phyloP scores from a whole-genome alignment of 2,113 vertebrate genomes.

The Argyrosomus japonicus region DNA sequence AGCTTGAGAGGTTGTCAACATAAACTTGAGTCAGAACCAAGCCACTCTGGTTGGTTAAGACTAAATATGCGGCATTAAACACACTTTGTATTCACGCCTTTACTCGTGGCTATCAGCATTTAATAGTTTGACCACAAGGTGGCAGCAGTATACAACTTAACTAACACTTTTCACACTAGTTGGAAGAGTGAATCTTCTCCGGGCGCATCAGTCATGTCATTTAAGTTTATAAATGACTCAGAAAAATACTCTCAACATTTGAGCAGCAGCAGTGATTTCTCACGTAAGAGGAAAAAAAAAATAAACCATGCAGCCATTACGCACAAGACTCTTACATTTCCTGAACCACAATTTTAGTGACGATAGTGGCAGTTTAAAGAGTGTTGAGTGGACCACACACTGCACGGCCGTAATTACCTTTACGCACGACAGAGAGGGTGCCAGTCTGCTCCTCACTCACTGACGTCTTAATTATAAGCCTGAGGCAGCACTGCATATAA shows the following conservation, averaged over 20 bases:
- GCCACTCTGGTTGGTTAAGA: neutral
- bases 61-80: neutral
- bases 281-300: too few relatives aligned
- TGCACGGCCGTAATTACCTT: slow-evolving; percentile 25
- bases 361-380: neutral
- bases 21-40: neutral
- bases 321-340: neutral
- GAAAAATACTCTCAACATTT: neutral
- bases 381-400: slow-evolving; percentile 49
- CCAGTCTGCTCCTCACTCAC: slow-evolving; percentile 16
- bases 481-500: neutral
- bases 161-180: rapidly evolving
- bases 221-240: neutral
- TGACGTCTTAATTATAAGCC: slow-evolving; percentile 28
- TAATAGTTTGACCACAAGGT: slow-evolving; percentile 38
- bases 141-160: slow-evolving; percentile 8
- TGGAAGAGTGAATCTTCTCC: neutral
- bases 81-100: neutral
- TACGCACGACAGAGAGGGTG: slow-evolving; percentile 9
- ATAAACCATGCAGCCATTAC: neutral
- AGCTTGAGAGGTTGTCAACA: neutral
- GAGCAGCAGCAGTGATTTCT: neutral
- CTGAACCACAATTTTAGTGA: neutral
- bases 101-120: neutral
- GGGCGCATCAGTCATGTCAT: neutral